A percentile compares a stretch with the other conserved stretches of the same genome.
These are phyloP conservation scores for Phalacrocorax aristotelis DNA, from an alignment of 2,113 vertebrate genomes.

Conservation along the genomic window DNA sequence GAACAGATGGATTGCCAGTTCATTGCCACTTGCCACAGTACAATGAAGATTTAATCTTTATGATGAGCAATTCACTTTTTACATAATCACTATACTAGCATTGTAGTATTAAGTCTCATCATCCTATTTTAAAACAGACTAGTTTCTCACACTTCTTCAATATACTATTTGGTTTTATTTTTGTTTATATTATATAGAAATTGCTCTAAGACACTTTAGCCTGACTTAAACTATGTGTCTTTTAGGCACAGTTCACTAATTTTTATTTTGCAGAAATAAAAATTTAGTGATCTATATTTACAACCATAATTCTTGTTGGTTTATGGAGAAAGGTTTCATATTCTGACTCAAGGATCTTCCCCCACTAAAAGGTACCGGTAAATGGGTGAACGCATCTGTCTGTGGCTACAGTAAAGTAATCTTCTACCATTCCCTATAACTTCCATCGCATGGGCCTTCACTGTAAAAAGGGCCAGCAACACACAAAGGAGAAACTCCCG, in stretches of 20 bases:
- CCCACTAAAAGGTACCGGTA: not conserved
- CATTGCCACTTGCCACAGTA: constrained; percentile 44
- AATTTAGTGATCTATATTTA: not conserved
- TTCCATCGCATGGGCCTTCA: rapidly evolving
- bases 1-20: constrained; percentile 52
- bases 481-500: not conserved
- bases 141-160: not conserved
- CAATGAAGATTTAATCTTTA: constrained; percentile 65
- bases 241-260: not conserved
- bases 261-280: not conserved
- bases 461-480: not conserved
- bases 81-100: not conserved
- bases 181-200: not conserved
- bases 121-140: not conserved
- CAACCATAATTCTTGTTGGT: not conserved
- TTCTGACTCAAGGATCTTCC: not conserved
- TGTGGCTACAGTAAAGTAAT: not conserved
- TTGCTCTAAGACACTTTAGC: not conserved
- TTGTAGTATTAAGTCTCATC: constrained; percentile 20
- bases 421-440: not conserved
- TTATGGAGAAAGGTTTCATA: not conserved
- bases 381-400: not conserved
- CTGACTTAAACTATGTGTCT: not conserved
- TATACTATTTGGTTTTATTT: not conserved
- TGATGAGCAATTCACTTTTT: constrained; percentile 28